Evolutionary conservation across 2,888 invertebrate species (phyloP).

Genomic region (Scaptomyza flava): DNA sequence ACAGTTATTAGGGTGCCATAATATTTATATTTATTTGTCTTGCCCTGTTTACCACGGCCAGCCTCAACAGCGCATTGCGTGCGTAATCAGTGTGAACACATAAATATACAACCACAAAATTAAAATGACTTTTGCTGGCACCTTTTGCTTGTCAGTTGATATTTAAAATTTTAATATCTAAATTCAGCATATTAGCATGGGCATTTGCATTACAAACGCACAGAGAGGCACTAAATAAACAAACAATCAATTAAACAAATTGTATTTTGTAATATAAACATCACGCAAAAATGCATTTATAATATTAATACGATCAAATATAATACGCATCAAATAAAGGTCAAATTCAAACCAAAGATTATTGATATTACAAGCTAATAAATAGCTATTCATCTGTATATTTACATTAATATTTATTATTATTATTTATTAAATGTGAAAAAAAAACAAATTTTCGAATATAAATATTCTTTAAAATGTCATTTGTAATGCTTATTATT

Average conservation of each 20-base stretch:
- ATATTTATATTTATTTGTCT: conserved; percentile 48
- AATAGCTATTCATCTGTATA: too few relatives aligned
- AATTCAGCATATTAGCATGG: conserved; percentile 3
- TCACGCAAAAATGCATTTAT: background rate
- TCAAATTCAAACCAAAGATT: background rate
- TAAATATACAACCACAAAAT: background rate
- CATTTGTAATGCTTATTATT: too few relatives aligned
- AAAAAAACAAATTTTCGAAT: too few relatives aligned
- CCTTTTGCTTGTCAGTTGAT: conserved; percentile 6
- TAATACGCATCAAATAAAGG: background rate
- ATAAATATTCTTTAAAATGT: too few relatives aligned
- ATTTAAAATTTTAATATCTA: conserved; percentile 31
- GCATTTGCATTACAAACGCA: background rate
- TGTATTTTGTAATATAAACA: background rate
- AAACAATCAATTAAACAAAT: background rate
- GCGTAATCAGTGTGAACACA: conserved; percentile 28
- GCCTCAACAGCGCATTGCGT: background rate
- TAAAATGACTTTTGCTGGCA: conserved; percentile 9
- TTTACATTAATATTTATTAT: too few relatives aligned
- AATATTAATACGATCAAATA: background rate
- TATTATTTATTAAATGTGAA: too few relatives aligned
- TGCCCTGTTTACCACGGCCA: conserved; percentile 3
- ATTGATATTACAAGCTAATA: background rate
- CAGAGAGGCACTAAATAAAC: background rate
- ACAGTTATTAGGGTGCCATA: conserved; percentile 67